Evolutionary conservation across 2,113 vertebrate species (phyloP).

Genomic region (Thryonomys swinderianus): DNA sequence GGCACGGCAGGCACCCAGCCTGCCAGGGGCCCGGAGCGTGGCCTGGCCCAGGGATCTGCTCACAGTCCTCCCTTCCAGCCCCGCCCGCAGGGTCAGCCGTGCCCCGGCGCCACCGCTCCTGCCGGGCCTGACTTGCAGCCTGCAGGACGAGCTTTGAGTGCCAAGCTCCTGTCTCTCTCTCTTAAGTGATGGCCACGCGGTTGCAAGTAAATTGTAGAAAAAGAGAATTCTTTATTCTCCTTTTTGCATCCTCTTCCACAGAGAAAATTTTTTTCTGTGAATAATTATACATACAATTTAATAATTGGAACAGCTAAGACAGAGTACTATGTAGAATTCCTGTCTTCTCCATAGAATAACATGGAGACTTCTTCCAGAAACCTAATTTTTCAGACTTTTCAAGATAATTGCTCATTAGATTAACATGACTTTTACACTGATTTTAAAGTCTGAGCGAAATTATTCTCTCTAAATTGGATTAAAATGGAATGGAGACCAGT

Average conservation of each 20-base stretch:
- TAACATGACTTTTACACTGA: background rate
- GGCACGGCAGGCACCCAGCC: too few relatives aligned
- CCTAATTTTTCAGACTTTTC: background rate
- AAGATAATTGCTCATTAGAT: background rate
- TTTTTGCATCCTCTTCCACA: background rate
- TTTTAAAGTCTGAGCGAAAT: conserved; percentile 29
- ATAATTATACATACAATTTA: background rate
- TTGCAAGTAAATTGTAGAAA: background rate
- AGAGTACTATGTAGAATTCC: background rate
- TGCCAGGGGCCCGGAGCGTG: too few relatives aligned
- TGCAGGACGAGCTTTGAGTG: background rate
- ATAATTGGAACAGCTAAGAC: background rate
- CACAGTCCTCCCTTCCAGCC: too few relatives aligned
- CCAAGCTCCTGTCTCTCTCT: background rate
- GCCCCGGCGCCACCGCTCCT: too few relatives aligned
- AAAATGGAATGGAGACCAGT: background rate
- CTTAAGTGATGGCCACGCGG: background rate
- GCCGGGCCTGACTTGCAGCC: accelerated
- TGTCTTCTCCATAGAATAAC: background rate
- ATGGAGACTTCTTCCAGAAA: background rate
- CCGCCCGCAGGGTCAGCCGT: too few relatives aligned
- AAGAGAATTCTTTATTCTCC: background rate
- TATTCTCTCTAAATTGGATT: background rate
- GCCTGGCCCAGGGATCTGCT: too few relatives aligned
- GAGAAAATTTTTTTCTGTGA: background rate